A percentile compares a stretch with the other conserved stretches of the same genome.
Conservation (phyloP, 2,888 invertebrate genomes). For the Diarsia rubi region DNA sequence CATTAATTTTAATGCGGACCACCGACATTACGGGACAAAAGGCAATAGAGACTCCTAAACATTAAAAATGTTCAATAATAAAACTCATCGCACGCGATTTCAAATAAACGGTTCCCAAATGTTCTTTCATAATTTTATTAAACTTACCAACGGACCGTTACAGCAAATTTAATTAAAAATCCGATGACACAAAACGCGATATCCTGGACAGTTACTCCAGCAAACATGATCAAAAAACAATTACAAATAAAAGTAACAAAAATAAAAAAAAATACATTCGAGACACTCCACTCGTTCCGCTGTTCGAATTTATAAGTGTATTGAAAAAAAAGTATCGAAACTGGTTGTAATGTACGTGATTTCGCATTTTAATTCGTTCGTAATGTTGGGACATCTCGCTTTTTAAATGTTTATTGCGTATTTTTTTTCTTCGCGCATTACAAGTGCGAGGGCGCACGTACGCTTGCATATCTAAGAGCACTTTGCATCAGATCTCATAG, state of each 20-base stretch:
- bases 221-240: constrained; percentile 72
- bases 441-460: constrained; percentile 70
- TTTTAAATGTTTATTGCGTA: constrained; percentile 83
- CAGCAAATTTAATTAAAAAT: constrained; percentile 63
- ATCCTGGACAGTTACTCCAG: constrained; percentile 67
- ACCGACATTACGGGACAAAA: constrained; percentile 71
- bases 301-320: constrained; percentile 82
- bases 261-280: constrained; percentile 68
- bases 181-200: constrained; percentile 56
- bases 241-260: constrained; percentile 72
- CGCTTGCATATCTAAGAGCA: constrained; percentile 73
- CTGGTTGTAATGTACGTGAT: constrained; percentile 88
- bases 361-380: constrained; percentile 88
- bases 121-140: constrained; percentile 59
- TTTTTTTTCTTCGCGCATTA: constrained; percentile 77
- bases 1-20: constrained; percentile 79
- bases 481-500: constrained; percentile 75
- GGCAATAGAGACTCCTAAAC: constrained; percentile 67
- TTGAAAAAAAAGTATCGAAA: constrained; percentile 83
- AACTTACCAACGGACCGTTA: constrained; percentile 54
- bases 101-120: constrained; percentile 50
- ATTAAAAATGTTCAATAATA: constrained; percentile 49
- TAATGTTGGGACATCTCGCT: constrained; percentile 84
- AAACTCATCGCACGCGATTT: constrained; percentile 39
- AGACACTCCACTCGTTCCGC: constrained; percentile 74